Conservation (phyloP, 2,888 invertebrate species). For the Troides aeacus region DNA sequence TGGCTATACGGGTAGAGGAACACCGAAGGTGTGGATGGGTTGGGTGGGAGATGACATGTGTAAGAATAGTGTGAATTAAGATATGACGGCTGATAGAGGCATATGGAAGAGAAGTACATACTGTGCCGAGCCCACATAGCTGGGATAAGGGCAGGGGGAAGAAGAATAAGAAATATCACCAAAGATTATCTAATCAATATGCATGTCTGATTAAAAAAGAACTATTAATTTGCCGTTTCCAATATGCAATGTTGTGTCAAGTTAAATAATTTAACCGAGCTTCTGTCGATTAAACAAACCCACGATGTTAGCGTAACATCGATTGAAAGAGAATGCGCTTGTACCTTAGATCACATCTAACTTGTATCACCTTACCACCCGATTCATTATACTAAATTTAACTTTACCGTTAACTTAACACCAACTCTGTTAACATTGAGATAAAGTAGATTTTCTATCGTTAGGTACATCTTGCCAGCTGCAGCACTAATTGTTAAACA, state of each 20-base stretch:
- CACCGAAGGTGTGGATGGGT: too few relatives aligned
- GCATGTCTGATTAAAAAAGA: too few relatives aligned
- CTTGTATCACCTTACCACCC: conserved; percentile 19
- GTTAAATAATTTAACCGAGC: not conserved
- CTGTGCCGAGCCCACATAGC: too few relatives aligned
- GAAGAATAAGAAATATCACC: too few relatives aligned
- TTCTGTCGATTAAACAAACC: conserved; percentile 17
- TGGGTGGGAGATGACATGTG: too few relatives aligned
- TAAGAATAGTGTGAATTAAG: too few relatives aligned
- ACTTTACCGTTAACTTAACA: not conserved
- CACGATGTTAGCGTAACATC: conserved; percentile 7
- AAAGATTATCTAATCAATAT: too few relatives aligned
- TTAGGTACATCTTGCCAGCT: not conserved
- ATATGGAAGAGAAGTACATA: too few relatives aligned
- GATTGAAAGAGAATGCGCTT: conserved; percentile 1
- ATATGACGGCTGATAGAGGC: too few relatives aligned
- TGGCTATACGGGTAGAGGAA: too few relatives aligned
- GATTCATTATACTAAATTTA: conserved; percentile 11
- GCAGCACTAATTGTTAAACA: conserved; percentile 16
- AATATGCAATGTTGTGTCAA: not conserved
- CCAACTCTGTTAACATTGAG: not conserved
- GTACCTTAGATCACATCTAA: conserved; percentile 15
- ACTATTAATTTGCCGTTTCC: not conserved
- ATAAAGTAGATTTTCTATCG: conserved; percentile 1
- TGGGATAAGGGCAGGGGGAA: too few relatives aligned